Conservation (phyloP, 1,140 invertebrate genomes). For the Stegodyphus mimosarum region DNA sequence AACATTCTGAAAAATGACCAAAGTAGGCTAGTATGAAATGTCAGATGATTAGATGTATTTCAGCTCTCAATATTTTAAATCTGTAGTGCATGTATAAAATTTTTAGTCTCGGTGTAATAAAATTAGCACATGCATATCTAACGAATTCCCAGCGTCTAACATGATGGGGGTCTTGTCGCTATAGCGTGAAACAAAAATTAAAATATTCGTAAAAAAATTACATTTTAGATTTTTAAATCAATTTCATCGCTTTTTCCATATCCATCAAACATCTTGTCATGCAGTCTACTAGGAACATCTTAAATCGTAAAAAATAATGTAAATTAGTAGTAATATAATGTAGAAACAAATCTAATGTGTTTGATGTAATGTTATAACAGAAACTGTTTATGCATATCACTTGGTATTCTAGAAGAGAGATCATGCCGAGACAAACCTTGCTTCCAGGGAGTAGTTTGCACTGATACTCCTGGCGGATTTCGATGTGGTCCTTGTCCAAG, state of each 20-base stretch:
- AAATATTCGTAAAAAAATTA: too few relatives aligned
- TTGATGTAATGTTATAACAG: not conserved
- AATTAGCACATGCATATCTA: too few relatives aligned
- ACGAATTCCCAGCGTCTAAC: too few relatives aligned
- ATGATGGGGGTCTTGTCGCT: too few relatives aligned
- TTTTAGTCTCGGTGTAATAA: too few relatives aligned
- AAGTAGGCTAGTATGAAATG: too few relatives aligned
- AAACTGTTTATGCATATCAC: not conserved
- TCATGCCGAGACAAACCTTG: constrained; percentile 75
- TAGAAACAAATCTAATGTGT: not conserved
- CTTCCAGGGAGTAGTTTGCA: constrained; percentile 84
- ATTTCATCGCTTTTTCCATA: not conserved
- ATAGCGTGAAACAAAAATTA: too few relatives aligned
- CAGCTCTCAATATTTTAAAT: too few relatives aligned
- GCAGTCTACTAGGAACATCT: not conserved
- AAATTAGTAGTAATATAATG: not conserved
- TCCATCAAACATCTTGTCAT: not conserved
- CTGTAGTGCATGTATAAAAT: too few relatives aligned
- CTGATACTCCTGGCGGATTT: constrained; percentile 76
- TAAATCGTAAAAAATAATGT: not conserved
- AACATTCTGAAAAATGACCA: too few relatives aligned
- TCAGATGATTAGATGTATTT: too few relatives aligned
- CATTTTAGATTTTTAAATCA: too few relatives aligned
- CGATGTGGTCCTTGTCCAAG: constrained; percentile 80
- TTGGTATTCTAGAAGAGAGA: constrained; percentile 60